Base-by-base conservation (phyloP, 2,888 invertebrate species). In the Oxycera nigricornis region DNA sequence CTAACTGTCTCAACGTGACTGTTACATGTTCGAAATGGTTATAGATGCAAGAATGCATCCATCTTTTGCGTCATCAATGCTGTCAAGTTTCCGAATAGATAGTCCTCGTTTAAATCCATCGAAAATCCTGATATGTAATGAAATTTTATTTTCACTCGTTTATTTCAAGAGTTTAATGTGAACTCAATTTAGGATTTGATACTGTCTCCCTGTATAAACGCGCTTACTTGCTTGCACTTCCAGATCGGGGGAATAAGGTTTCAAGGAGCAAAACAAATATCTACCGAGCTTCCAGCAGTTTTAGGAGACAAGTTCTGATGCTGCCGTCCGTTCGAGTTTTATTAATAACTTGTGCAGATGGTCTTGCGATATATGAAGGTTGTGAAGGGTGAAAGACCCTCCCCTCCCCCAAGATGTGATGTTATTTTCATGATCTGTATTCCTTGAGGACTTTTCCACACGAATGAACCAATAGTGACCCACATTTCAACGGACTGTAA, bases 241-340 rank as follows among this genome's bases (percentile, higher is more conserved):
- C 41, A 17, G 24, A n/a, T 14, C 26, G 24, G 7, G 35, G 31
- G 14, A 24, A 22, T 7, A 11, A 20, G 26, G 1, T 65, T 65
- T 24, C 65, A 70, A 55, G 70, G 52, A 70, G 52, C 22, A 30
- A 22, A 2, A 70, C 31, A 70, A 70, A 70, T 70, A 70, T 70
- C 55, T 52, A 20, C 52, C 20, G 22, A 55, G 24, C 24, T 55
- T 55, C 11, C 3, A 20, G 7, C 55, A 55, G 28, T 31, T n/a
- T 30, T 61, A 28, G 61, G 61, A 28, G 30, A 31, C 61, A 31
- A 61, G n/a, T 61, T 31, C 31, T 61, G 14, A 11, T 61, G 61
- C 3, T 31, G 35, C 61, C 9, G 31, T 3, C 11, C 17, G 20
- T 31, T 61, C 31, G 61, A 61, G 35, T 61, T 61, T 61, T 61